Base-by-base conservation (phyloP, 2,797 vertebrate species). In the Xiphophorus birchmanni region DNA sequence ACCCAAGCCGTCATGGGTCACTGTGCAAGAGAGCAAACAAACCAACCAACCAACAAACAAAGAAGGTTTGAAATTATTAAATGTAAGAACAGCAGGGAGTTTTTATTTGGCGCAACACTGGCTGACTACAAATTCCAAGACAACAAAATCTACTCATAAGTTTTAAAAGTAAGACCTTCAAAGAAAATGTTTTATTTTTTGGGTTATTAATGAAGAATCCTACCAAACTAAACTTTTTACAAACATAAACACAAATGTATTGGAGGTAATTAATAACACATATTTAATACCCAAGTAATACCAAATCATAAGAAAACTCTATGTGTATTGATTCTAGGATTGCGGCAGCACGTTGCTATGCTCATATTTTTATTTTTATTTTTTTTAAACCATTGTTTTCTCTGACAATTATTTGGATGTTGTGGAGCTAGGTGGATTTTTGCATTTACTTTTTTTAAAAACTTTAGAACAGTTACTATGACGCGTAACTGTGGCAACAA, bases 1-100 rank as follows among this genome's bases (percentile, higher is more conserved):
- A 90, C 72, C 85, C 81, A 88, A 95, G 89, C 85, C 94, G 83
- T 96, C 95, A 95, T 94, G 80, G 94, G 96, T 87, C 93, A 94
- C 96, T 97, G 90, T 9, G 35, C 48, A 79, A 84, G 1, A 82
- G 0, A 4, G 52, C 0, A 80, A 40, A 80, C 12, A 17, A n/a
- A 26, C 9, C 35, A 81, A 45, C 29, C 1, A 81, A 45, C 47
- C 4, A 50, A 52, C 7, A 9, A 50, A 47, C 13, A 48, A 32
- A 23, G 7, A 42, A 7, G 44, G 9, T 23, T 1, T 11, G 4
- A 74, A 23, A 82, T 1, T 2, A 76, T 44, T 11, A 52, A 21
- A 81, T 52, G 54, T 11, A 37, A 40, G 7, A 32, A 73, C 11
- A 54, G 40, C 12, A 76, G 17, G 18, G 0, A 67, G 2, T 42